phyloP scores from a whole-genome alignment of 2,888 invertebrate genomes.

The Venustoraphidia nigricollis region DNA sequence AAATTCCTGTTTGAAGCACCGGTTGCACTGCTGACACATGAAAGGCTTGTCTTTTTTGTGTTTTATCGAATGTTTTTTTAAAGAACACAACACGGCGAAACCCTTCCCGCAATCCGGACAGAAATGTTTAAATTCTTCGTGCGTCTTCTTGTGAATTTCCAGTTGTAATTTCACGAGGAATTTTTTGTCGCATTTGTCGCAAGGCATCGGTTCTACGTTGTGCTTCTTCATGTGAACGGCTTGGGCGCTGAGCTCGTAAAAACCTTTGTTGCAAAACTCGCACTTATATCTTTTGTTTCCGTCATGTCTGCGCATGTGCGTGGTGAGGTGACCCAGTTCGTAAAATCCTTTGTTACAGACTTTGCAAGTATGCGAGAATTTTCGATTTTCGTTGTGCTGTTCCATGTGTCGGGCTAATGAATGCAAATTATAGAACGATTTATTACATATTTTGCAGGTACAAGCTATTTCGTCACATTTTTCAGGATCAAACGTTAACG shows the following conservation, averaged over 20 bases:
- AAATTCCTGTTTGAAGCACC: not conserved
- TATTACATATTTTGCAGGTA: conserved; percentile 2
- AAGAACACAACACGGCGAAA: not conserved
- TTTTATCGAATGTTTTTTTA: not conserved
- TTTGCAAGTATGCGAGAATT: conserved; percentile 24
- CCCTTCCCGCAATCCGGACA: conserved; percentile 1
- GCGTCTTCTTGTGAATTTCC: not conserved
- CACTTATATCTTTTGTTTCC: conserved; percentile 2
- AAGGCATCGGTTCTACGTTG: not conserved
- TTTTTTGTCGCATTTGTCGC: not conserved
- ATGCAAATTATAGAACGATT: not conserved
- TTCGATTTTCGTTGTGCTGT: conserved; percentile 1
- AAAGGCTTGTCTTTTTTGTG: not conserved
- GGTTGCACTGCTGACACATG: not conserved
- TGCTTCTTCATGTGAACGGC: not conserved
- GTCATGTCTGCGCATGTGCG: conserved; percentile 30
- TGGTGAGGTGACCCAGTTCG: conserved; percentile 29
- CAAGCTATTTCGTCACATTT: not conserved
- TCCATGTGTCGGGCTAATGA: not conserved
- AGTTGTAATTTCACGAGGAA: not conserved
- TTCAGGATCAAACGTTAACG: no score
- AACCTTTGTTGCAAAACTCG: not conserved
- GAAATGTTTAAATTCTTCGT: not conserved
- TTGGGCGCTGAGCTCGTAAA: conserved; percentile 1
- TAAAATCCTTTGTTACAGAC: conserved; percentile 31